Evolutionary conservation across 2,797 vertebrate genomes (phyloP).

Genomic region (Karalla daura): DNA sequence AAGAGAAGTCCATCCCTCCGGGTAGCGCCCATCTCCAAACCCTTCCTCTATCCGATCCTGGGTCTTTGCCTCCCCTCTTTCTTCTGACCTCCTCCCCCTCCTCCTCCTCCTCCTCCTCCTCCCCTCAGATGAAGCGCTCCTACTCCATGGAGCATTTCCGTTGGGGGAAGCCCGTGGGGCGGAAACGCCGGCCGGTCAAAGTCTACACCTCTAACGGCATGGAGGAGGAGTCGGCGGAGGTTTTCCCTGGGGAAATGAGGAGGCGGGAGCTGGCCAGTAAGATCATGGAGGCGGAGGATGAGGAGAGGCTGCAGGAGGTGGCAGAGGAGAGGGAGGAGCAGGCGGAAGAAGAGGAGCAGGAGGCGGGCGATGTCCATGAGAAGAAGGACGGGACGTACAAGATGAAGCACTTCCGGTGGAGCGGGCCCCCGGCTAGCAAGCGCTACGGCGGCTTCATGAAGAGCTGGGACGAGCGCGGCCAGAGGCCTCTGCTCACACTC

Average conservation of each 20-base stretch:
- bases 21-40: slow-evolving; percentile 75
- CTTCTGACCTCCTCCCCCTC: slow-evolving; percentile 40
- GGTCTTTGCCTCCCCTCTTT: slow-evolving; percentile 41
- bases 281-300: slow-evolving; percentile 15
- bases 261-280: slow-evolving; percentile 73
- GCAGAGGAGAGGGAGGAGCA: background rate
- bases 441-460: slow-evolving; percentile 95
- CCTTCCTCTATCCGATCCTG: slow-evolving; percentile 38
- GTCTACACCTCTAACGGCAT: slow-evolving; percentile 84
- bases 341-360: background rate
- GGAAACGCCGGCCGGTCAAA: slow-evolving; percentile 90
- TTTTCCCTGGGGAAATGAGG: slow-evolving; percentile 83
- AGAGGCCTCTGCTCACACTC: slow-evolving; percentile 90
- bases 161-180: slow-evolving; percentile 93
- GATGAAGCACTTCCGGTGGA: slow-evolving; percentile 90
- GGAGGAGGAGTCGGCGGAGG: slow-evolving; percentile 85
- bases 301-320: slow-evolving; percentile 23
- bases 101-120: slow-evolving; percentile 42
- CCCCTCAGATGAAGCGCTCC: slow-evolving; percentile 84
- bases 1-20: slow-evolving; percentile 78
- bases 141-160: slow-evolving; percentile 98
- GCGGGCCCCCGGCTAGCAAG: slow-evolving; percentile 84
- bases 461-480: slow-evolving; percentile 86
- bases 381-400: slow-evolving; percentile 82
- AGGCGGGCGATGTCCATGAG: slow-evolving; percentile 37